Evolutionary conservation across 2,888 invertebrate species (phyloP).

Genomic region (Leptinotarsa tumamoca): DNA sequence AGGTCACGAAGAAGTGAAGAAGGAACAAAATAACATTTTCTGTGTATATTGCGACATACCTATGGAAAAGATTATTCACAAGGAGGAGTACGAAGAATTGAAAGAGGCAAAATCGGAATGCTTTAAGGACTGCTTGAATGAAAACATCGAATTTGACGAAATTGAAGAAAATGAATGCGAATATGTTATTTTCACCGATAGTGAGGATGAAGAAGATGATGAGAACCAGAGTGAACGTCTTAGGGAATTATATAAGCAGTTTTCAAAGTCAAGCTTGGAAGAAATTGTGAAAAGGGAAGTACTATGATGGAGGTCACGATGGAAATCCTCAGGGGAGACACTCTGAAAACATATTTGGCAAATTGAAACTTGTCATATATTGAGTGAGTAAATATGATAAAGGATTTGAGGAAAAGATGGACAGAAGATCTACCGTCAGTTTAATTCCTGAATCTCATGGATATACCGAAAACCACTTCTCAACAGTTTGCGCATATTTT

Average conservation of each 20-base stretch:
- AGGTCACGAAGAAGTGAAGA: constrained; percentile 56
- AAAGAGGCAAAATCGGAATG: constrained; percentile 45
- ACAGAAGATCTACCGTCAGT: background rate
- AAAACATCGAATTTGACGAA: constrained; percentile 44
- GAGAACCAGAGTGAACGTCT: constrained; percentile 41
- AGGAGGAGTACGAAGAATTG: constrained; percentile 24
- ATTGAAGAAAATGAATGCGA: constrained; percentile 53
- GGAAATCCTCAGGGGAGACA: too few species aligned
- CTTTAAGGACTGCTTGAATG: constrained; percentile 50
- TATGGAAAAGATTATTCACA: constrained; percentile 51
- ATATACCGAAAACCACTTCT: background rate
- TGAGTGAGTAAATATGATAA: background rate
- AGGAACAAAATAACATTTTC: constrained; percentile 51
- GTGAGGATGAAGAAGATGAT: constrained; percentile 48
- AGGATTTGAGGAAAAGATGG: background rate
- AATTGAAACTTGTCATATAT: background rate
- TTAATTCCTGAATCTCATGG: background rate
- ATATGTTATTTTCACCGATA: constrained; percentile 53
- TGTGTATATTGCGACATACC: constrained; percentile 63
- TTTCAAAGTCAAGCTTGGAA: constrained; percentile 41
- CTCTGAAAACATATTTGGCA: too few species aligned
- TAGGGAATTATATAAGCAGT: constrained; percentile 40
- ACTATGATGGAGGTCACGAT: too few species aligned
- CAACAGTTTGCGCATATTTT: background rate
- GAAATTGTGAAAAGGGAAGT: constrained; percentile 18